Base-by-base conservation (phyloP, 2,888 invertebrate genomes). In the Lysandra coridon region DNA sequence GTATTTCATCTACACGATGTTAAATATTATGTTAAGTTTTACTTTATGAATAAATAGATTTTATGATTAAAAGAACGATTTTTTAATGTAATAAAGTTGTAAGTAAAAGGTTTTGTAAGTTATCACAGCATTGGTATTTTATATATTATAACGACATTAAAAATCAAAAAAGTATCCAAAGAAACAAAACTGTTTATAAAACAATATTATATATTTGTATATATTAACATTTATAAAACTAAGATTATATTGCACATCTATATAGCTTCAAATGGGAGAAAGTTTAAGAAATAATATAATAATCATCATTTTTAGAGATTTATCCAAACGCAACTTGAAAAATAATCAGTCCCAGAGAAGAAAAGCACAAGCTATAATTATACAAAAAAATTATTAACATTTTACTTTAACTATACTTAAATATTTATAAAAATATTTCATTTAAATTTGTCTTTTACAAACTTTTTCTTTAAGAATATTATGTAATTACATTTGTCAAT, bases 171-270 rank as follows among this genome's bases (percentile, higher is more conserved):
- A 44, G 10, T 44, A 7, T 44, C n/a, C 62, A 83, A 73, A 81
- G 84, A 53, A 88, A 74, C 17, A 75, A 75, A 75, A 44, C 23
- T 12, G 14, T 49, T 75, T 49, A 7, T 12, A 49, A 49, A n/a
- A 64, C 7, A 64, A 23, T 4, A 14, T 17, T 73, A 23, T 49
- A n/a, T 10, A 17, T 75, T 44, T 49, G 44, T 75, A 75, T 75
- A 75, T 7, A 75, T 74, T 3, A 49, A 75, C 49, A 49, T 23
- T 23, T 49, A 75, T 75, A 44, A 75, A 44, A 6, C 40, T 40
- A 74, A 4, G 14, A 44, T 40, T 44, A 74, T 23, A 74, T 23
- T 73, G 30, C 37, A 73, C 33, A 73, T 73, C 44, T 44, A 60
- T 60, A 60, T 60, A 60, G 17, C 7, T 7, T 0, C 6, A 23